Evolutionary conservation across 1,140 invertebrate species (phyloP).

Genomic region (Helicorthomorpha holstii): DNA sequence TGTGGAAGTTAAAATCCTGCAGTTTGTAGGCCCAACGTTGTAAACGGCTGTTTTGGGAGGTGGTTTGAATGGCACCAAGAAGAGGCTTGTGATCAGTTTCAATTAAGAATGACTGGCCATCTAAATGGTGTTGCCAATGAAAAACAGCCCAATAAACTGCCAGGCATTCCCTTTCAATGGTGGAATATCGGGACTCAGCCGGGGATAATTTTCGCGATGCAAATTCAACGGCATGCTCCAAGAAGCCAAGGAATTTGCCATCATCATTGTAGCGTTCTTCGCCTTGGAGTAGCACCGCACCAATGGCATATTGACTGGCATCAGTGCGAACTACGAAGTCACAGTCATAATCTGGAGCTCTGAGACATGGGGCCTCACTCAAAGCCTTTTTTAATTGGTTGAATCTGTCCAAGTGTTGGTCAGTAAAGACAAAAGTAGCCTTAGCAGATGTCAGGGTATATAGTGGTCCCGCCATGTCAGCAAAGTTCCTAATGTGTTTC

Average conservation of each 20-base stretch:
- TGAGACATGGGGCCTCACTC: not conserved
- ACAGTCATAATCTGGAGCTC: not conserved
- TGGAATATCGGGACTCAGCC: not conserved
- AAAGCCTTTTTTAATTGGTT: not conserved
- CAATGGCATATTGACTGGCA: not conserved
- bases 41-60: not conserved
- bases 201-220: not conserved
- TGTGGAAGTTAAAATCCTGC: not conserved
- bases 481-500: conserved; percentile 18
- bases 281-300: not conserved
- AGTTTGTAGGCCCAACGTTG: not conserved
- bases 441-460: conserved; percentile 3
- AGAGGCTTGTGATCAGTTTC: not conserved
- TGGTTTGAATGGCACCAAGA: not conserved
- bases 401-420: not conserved
- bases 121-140: not conserved
- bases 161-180: not conserved
- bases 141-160: not conserved
- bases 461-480: conserved; percentile 12
- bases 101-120: not conserved
- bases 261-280: too few relatives aligned
- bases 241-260: not conserved
- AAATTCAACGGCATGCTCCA: too few relatives aligned
- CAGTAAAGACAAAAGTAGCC: not conserved
- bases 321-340: not conserved